Conservation (phyloP, 2,113 vertebrate species). For the Charadrius vociferus region DNA sequence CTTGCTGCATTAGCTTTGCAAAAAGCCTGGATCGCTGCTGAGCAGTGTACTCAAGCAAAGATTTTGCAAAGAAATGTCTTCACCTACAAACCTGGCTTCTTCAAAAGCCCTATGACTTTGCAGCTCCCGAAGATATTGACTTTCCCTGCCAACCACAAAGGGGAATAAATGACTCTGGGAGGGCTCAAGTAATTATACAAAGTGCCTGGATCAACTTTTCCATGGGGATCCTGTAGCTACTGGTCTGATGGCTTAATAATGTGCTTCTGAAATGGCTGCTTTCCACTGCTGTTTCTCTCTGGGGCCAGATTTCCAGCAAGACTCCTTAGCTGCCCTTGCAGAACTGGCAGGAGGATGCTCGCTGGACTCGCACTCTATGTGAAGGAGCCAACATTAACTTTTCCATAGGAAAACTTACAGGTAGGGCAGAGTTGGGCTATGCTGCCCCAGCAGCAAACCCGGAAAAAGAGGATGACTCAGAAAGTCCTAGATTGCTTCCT, state of each 20-base stretch:
- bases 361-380: background rate
- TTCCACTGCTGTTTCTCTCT: constrained; percentile 58
- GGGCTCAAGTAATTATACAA: constrained; percentile 40
- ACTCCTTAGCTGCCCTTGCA: constrained; percentile 55
- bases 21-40: constrained; percentile 27
- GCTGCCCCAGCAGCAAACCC: background rate
- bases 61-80: constrained; percentile 63
- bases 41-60: constrained; percentile 34
- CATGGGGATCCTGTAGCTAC: constrained; percentile 43
- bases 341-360: constrained; percentile 26
- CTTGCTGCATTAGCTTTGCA: constrained; percentile 17
- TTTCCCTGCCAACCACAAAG: constrained; percentile 46
- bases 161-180: constrained; percentile 57
- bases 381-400: constrained; percentile 36
- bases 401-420: constrained; percentile 43
- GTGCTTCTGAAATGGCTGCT: constrained; percentile 46
- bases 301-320: constrained; percentile 56
- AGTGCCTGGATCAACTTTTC: constrained; percentile 52
- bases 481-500: background rate
- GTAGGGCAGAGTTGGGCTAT: background rate
- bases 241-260: constrained; percentile 60
- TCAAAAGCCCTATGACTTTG: constrained; percentile 38
- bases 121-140: constrained; percentile 31
- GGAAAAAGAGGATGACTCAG: background rate
- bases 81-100: constrained; percentile 63